These are phyloP conservation scores for Climacteris rufus DNA, from an alignment of 2,113 vertebrate species.

Conservation along the genomic window DNA sequence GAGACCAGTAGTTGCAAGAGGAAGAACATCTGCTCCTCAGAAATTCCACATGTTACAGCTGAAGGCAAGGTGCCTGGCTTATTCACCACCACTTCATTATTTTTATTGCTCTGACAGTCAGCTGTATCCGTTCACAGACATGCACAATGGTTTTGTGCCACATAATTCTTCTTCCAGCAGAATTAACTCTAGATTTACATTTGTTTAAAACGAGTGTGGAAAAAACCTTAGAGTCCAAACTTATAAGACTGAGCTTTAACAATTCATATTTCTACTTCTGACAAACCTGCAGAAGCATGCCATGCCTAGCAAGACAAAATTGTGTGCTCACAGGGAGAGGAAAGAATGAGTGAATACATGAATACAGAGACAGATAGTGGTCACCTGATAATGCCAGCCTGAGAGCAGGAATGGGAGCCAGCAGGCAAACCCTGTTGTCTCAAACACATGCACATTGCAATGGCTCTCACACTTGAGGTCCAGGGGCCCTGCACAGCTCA, in stretches of 20 bases:
- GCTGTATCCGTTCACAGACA: not conserved
- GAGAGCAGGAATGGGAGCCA: not conserved
- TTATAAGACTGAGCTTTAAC: not conserved
- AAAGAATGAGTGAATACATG: not conserved
- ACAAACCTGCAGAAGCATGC: not conserved
- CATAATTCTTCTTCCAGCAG: not conserved
- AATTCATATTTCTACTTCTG: not conserved
- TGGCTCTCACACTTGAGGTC: not conserved
- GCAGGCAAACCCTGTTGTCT: not conserved
- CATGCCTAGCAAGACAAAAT: not conserved
- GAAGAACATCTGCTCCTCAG: not conserved
- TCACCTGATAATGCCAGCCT: not conserved
- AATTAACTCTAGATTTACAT: not conserved
- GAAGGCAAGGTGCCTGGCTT: not conserved
- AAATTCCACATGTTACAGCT: not conserved
- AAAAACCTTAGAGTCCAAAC: not conserved
- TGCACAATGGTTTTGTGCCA: not conserved
- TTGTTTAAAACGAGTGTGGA: not conserved
- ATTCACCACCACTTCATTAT: not conserved
- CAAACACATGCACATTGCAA: fast-evolving
- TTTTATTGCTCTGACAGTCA: not conserved
- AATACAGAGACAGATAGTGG: not conserved
- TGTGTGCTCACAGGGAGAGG: not conserved
- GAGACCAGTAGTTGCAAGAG: not conserved
- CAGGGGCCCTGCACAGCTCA: not conserved